phyloP scores from a whole-genome alignment of 2,888 invertebrate species.

The Cheilosia urbana region DNA sequence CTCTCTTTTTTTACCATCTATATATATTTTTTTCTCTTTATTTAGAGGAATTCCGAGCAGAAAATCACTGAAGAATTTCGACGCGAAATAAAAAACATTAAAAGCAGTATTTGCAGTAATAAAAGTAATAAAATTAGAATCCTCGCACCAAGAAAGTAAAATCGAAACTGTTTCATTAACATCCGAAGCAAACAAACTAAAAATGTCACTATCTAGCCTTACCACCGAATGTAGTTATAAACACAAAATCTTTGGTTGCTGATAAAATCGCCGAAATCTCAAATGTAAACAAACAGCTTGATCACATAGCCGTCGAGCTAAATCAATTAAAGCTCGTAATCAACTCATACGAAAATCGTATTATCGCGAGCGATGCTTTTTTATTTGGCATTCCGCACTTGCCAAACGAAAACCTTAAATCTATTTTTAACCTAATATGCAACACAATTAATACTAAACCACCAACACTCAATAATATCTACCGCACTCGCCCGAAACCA shows the following conservation, averaged over 20 bases:
- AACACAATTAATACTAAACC: background rate
- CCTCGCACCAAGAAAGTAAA: background rate
- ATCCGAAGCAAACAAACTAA: background rate
- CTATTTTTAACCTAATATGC: background rate
- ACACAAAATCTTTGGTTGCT: background rate
- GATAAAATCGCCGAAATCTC: background rate
- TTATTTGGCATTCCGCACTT: slow-evolving; percentile 6
- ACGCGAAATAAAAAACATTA: too few species aligned
- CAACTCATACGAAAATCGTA: slow-evolving; percentile 1
- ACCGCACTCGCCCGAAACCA: background rate
- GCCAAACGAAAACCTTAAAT: too few species aligned
- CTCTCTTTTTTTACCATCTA: too few species aligned
- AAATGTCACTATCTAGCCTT: background rate
- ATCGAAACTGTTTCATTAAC: background rate
- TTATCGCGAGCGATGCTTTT: slow-evolving; percentile 6
- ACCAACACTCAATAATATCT: background rate
- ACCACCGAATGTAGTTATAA: background rate
- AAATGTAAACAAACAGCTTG: background rate
- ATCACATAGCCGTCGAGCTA: background rate
- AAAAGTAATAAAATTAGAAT: background rate
- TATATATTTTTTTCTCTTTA: too few species aligned
- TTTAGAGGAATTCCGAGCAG: too few species aligned
- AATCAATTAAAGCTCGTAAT: background rate
- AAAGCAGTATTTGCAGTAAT: too few species aligned
- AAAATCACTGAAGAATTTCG: too few species aligned